Evolutionary conservation across 2,113 vertebrate genomes (phyloP).

Genomic region (Corythaeola cristata): DNA sequence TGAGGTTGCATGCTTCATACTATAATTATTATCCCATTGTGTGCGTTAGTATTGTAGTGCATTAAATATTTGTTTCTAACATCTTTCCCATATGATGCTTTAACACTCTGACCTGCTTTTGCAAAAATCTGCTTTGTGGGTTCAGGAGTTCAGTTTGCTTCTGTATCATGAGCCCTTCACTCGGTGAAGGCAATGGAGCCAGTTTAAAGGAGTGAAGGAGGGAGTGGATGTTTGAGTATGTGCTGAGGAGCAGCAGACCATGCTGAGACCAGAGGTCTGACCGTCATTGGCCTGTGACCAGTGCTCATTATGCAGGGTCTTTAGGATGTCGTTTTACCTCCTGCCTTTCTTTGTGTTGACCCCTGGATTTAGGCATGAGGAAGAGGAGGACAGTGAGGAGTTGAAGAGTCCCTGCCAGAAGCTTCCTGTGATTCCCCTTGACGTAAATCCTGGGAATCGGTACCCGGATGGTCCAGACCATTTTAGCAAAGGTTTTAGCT

Average conservation of each 20-base stretch:
- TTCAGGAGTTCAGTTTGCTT: background rate
- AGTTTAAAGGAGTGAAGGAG: background rate
- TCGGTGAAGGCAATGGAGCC: too few species aligned
- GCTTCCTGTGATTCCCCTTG: background rate
- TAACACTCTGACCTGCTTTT: background rate
- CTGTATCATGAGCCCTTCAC: too few species aligned
- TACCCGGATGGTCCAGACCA: background rate
- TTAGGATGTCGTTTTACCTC: background rate
- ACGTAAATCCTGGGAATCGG: background rate
- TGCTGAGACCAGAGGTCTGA: background rate
- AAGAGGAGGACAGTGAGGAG: background rate
- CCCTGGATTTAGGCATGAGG: background rate
- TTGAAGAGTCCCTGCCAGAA: background rate
- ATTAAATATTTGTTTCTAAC: background rate
- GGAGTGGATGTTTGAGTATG: background rate
- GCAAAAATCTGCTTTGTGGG: background rate
- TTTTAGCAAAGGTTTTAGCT: background rate
- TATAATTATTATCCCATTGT: background rate
- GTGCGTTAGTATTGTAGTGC: background rate
- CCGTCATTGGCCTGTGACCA: background rate
- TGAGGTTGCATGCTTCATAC: background rate
- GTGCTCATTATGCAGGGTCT: accelerated
- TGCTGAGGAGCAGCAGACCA: background rate
- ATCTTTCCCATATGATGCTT: background rate
- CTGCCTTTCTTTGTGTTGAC: background rate